Percentiles rank a stretch among this genome's conserved stretches.
These are phyloP conservation scores for Aphaenogaster ashmeadi DNA, from an alignment of 1,140 invertebrate species.

Conservation along the genomic window DNA sequence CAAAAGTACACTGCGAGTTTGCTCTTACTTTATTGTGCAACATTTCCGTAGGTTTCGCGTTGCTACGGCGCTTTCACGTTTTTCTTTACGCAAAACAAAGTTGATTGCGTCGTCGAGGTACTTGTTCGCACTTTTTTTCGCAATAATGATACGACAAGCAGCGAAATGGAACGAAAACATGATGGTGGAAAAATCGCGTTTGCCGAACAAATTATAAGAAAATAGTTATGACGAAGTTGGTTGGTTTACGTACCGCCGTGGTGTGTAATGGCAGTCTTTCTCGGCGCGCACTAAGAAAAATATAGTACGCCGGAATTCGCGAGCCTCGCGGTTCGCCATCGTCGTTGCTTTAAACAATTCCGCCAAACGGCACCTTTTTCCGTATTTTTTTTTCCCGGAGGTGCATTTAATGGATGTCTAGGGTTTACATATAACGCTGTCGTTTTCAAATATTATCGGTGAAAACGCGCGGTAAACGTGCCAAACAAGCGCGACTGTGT, in stretches of 20 bases:
- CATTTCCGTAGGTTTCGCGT: conserved; percentile 24
- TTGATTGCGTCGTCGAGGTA: conserved; percentile 6
- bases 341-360: conserved; percentile 22
- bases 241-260: not conserved
- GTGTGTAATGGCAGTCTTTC: conserved; percentile 46
- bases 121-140: conserved; percentile 19
- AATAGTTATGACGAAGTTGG: conserved; percentile 54
- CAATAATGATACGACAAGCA: conserved; percentile 24
- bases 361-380: not conserved
- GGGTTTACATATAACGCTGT: not conserved
- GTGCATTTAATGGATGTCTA: conserved; percentile 1
- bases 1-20: not conserved
- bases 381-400: not conserved
- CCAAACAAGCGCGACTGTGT: conserved; percentile 18
- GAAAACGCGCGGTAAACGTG: conserved; percentile 26
- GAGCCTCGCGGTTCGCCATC: not conserved
- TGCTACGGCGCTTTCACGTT: not conserved
- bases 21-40: conserved; percentile 8
- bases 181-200: conserved; percentile 35
- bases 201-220: conserved; percentile 57
- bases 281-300: conserved; percentile 50
- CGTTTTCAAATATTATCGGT: conserved; percentile 43
- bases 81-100: conserved; percentile 42
- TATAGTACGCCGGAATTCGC: conserved; percentile 19
- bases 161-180: conserved; percentile 67